Evolutionary conservation across 2,888 invertebrate species (phyloP).

Genomic region (Leucophenga maculata): DNA sequence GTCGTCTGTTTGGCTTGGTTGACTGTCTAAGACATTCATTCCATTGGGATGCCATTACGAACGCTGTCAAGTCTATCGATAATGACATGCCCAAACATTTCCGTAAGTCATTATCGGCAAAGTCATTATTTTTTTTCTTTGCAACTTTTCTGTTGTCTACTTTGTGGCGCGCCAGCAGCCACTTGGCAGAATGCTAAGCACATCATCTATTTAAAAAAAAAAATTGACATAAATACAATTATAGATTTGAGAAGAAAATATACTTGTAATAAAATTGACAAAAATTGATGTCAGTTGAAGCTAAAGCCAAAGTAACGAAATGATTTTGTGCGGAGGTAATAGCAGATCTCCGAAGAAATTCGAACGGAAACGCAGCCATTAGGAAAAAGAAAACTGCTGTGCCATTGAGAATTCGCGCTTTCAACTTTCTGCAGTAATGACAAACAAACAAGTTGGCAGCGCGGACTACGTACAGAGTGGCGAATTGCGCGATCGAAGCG

Average conservation of each 20-base stretch:
- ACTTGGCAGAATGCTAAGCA: conserved; percentile 47
- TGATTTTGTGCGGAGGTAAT: neutral
- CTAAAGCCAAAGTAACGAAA: conserved; percentile 3
- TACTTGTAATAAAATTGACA: conserved; percentile 57
- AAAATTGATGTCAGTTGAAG: conserved; percentile 59
- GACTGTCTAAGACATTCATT: neutral
- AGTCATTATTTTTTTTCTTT: conserved; percentile 57
- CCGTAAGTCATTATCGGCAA: conserved; percentile 68
- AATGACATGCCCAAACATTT: conserved; percentile 67
- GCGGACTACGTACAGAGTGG: neutral
- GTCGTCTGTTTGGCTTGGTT: neutral
- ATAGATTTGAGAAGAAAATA: conserved; percentile 65
- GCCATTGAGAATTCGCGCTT: conserved; percentile 64
- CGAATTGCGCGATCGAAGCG: conserved; percentile 43
- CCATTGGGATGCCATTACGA: too few species aligned
- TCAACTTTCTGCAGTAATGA: conserved; percentile 44
- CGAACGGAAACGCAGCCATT: conserved; percentile 62
- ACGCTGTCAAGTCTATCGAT: conserved; percentile 46
- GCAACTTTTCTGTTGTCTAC: neutral
- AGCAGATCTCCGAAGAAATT: conserved; percentile 28
- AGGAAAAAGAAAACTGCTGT: conserved; percentile 63
- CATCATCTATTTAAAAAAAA: conserved; percentile 61
- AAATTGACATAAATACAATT: conserved; percentile 66
- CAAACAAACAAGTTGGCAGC: conserved; percentile 55
- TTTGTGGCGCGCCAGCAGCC: conserved; percentile 7